These are phyloP conservation scores for Gasteruption jaculator DNA, from an alignment of 2,888 invertebrate species.

Conservation along the genomic window DNA sequence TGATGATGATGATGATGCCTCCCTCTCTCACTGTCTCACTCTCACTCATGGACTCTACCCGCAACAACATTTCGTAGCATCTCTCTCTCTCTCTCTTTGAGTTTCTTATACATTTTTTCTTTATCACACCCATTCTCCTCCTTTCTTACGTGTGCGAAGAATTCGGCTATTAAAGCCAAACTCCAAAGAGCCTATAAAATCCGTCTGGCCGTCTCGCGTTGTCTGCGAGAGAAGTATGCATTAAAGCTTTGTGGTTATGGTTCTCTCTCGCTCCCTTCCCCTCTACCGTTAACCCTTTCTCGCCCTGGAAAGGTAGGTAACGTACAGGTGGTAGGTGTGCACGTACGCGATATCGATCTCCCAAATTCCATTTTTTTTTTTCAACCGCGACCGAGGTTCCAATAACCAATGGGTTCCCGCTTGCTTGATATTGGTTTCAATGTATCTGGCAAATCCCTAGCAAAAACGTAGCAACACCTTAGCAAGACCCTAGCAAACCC, in stretches of 20 bases:
- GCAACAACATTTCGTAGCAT: no score
- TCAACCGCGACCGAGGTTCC: no score
- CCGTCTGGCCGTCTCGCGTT: conserved; percentile 46
- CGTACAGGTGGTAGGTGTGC: neutral
- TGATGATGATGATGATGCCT: no score
- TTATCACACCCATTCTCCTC: neutral
- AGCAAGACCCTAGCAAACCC: no score
- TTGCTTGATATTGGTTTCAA: no score
- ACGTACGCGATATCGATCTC: no score
- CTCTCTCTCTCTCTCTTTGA: conserved; percentile 4
- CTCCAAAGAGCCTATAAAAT: conserved; percentile 50
- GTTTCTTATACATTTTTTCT: neutral
- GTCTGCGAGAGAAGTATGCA: conserved; percentile 41
- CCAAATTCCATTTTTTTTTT: no score
- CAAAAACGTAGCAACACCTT: no score
- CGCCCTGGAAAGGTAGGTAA: neutral
- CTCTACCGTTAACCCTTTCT: neutral
- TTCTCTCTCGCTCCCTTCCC: conserved; percentile 7
- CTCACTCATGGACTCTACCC: no score
- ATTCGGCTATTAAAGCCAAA: conserved; percentile 50
- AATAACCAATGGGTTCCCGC: no score
- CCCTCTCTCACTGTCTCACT: conserved; percentile 7
- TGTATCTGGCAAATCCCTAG: no score
- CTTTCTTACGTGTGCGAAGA: conserved; percentile 34
- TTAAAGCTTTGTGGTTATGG: conserved; percentile 44